These are phyloP conservation scores for Chaetoderma sp. DNA, from an alignment of 2,888 invertebrate genomes.

Conservation along the genomic window DNA sequence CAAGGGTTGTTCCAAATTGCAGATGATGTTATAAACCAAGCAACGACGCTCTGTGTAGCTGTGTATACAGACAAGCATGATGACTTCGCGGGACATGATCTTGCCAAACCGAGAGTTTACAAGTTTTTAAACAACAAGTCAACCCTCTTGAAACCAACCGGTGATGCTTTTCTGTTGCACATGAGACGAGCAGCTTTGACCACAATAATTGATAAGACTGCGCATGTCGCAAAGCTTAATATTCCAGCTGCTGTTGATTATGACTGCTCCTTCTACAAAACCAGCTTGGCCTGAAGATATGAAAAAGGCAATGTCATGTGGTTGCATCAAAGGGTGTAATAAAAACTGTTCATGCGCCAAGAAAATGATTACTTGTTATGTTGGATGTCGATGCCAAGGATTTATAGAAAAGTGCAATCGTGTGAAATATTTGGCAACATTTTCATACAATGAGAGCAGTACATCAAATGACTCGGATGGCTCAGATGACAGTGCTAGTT, in stretches of 20 bases:
- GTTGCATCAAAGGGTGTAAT: not conserved
- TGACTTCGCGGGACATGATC: not conserved
- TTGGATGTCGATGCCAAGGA: not conserved
- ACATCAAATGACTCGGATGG: too few species aligned
- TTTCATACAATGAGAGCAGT: too few species aligned
- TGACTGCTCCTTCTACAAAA: not conserved
- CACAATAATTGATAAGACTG: not conserved
- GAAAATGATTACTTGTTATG: not conserved
- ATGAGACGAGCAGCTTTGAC: not conserved
- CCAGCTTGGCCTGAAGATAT: not conserved
- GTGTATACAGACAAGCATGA: not conserved
- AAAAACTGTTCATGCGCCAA: not conserved
- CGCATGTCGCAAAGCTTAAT: not conserved
- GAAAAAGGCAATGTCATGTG: not conserved
- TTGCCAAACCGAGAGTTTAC: not conserved
- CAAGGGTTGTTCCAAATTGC: not conserved
- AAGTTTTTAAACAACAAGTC: not conserved
- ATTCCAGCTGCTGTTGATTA: not conserved
- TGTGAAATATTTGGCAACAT: not conserved
- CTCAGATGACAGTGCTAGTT: too few species aligned
- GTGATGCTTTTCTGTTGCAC: not conserved
- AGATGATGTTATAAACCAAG: not conserved
- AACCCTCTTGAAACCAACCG: not conserved
- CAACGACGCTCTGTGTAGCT: not conserved
- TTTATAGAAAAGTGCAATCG: not conserved